Conservation (phyloP, 2,888 invertebrate species). For the Aphidius colemani region DNA sequence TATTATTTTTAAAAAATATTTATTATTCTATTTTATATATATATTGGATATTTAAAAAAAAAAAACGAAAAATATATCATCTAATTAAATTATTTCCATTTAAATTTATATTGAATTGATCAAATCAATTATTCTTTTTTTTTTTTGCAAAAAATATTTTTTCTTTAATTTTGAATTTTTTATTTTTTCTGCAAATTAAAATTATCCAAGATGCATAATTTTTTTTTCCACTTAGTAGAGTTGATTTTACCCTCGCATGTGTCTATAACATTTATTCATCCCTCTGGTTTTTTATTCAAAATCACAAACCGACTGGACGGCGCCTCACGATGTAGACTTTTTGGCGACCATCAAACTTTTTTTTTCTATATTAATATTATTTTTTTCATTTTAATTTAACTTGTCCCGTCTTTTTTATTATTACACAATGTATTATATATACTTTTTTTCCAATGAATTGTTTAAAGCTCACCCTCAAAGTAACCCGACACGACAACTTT, state of each 20-base stretch:
- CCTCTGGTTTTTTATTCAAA: constrained; percentile 12
- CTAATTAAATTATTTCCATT: too few species aligned
- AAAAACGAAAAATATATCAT: too few species aligned
- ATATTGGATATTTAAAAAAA: too few species aligned
- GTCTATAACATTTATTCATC: constrained; percentile 9
- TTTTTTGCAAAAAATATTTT: neutral
- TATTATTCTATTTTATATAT: too few species aligned
- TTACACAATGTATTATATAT: constrained; percentile 3
- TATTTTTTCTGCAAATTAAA: neutral
- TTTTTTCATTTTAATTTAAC: constrained; percentile 19
- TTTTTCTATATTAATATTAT: constrained; percentile 10
- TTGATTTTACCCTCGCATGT: constrained; percentile 24
- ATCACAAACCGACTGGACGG: constrained; percentile 40
- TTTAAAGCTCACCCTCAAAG: constrained; percentile 11
- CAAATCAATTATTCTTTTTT: neutral
- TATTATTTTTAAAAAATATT: neutral
- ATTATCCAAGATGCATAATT: neutral
- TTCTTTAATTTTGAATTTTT: neutral
- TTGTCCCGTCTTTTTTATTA: constrained; percentile 19
- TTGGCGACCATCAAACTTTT: constrained; percentile 42
- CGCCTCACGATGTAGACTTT: constrained; percentile 51
- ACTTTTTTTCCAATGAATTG: neutral
- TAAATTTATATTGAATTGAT: too few species aligned
- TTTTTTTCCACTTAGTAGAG: too few species aligned
- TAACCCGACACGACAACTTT: neutral